Percentiles rank a stretch among this genome's conserved stretches.
Conservation (phyloP, 2,113 vertebrate genomes). For the Sceloporus undulatus region DNA sequence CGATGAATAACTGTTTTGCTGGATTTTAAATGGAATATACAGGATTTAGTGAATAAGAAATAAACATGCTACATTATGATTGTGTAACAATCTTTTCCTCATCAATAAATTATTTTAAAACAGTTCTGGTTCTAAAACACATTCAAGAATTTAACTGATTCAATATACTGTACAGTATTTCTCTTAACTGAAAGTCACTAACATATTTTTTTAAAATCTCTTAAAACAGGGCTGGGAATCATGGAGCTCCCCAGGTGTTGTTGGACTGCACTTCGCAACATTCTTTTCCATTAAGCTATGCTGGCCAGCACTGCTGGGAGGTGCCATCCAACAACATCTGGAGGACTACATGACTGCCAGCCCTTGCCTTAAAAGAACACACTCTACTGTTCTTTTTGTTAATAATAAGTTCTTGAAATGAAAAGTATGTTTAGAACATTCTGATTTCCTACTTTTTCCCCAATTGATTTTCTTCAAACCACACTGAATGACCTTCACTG, state of each 20-base stretch:
- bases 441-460: not conserved
- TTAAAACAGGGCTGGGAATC: too few species aligned
- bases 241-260: too few species aligned
- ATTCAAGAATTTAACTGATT: not conserved
- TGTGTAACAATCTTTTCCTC: not conserved
- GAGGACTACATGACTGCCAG: not conserved
- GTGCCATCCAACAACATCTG: too few species aligned
- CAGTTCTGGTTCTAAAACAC: not conserved
- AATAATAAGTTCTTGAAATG: not conserved
- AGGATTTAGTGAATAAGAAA: not conserved
- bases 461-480: not conserved
- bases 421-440: not conserved
- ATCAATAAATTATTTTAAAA: not conserved
- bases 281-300: too few species aligned
- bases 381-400: not conserved
- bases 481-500: not conserved
- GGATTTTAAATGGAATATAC: not conserved
- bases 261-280: too few species aligned
- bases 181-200: not conserved
- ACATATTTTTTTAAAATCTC: too few species aligned
- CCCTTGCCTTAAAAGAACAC: not conserved
- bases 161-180: not conserved
- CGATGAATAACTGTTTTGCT: not conserved
- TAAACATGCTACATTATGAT: not conserved
- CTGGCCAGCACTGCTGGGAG: too few species aligned